Percentiles rank a stretch among this genome's conserved stretches.
Conservation (phyloP, 2,888 invertebrate species). For the Ligdia adustata region DNA sequence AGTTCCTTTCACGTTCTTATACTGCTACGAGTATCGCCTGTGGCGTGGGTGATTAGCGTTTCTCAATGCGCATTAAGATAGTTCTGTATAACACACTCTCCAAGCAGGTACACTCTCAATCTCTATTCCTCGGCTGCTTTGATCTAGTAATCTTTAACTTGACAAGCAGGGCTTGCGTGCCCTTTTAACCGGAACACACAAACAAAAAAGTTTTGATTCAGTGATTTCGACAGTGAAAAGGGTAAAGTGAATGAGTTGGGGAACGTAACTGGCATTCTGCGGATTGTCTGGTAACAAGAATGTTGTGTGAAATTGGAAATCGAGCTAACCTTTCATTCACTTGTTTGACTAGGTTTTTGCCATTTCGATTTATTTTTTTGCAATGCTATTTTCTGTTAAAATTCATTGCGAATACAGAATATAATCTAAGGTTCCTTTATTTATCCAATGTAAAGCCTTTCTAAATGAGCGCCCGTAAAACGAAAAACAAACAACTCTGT, state of each 20-base stretch:
- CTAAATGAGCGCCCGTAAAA: no score
- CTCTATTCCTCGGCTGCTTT: constrained; percentile 1
- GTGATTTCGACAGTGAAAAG: constrained; percentile 32
- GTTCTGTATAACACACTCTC: not conserved
- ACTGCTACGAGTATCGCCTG: not conserved
- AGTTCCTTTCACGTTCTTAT: not conserved
- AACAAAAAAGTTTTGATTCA: constrained; percentile 25
- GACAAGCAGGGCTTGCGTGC: no score
- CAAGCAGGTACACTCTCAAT: not conserved
- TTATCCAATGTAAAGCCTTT: no score
- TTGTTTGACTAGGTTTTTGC: not conserved
- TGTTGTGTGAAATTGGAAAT: constrained; percentile 5
- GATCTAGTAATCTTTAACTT: no score
- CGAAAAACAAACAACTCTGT: no score
- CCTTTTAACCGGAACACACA: constrained; percentile 13
- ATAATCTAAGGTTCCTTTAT: no score
- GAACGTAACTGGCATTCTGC: constrained; percentile 17
- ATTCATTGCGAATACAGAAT: no score
- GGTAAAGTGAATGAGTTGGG: constrained; percentile 28
- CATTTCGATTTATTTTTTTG: not conserved
- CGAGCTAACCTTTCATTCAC: not conserved
- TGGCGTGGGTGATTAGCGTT: not conserved
- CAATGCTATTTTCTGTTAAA: not conserved
- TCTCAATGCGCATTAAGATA: constrained; percentile 3
- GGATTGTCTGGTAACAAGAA: constrained; percentile 17